A percentile compares a stretch with the other conserved stretches of the same genome.
Evolutionary conservation across 2,888 invertebrate genomes (phyloP).

Genomic region (Lochmaea capreae): DNA sequence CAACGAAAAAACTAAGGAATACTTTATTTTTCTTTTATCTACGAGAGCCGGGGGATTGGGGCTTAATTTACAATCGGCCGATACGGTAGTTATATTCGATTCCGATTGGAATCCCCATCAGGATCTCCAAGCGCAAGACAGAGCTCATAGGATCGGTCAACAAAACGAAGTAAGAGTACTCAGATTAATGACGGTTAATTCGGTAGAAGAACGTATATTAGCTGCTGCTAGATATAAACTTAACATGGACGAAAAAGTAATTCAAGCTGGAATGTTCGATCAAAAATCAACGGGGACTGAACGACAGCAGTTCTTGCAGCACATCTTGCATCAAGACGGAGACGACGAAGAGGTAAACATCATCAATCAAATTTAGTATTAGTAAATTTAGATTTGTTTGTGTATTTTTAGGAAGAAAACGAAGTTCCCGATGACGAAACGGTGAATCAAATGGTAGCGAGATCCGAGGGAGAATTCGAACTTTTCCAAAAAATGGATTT

Average conservation of each 20-base stretch:
- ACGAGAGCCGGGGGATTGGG: constrained; percentile 98
- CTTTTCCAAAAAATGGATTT: constrained; percentile 92
- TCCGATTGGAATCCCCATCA: constrained; percentile 99
- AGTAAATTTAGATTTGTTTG: neutral
- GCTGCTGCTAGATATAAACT: constrained; percentile 98
- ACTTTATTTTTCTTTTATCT: constrained; percentile 95
- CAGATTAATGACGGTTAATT: constrained; percentile 97
- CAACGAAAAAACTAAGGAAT: constrained; percentile 89
- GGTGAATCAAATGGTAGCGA: constrained; percentile 98
- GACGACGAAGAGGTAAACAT: constrained; percentile 81
- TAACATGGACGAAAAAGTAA: constrained; percentile 99
- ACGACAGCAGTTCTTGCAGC: constrained; percentile 94
- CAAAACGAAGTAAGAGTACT: constrained; percentile 97
- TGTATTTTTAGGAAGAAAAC: constrained; percentile 70
- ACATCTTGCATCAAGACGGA: constrained; percentile 93
- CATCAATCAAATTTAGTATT: neutral
- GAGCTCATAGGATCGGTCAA: constrained; percentile 99
- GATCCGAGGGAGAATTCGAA: constrained; percentile 95
- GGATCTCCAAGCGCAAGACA: constrained; percentile 99
- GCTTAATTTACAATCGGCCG: constrained; percentile 97
- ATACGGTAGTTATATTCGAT: constrained; percentile 98
- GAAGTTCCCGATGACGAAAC: constrained; percentile 99
- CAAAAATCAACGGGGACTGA: constrained; percentile 98
- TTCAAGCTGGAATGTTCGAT: constrained; percentile 99
- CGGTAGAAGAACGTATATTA: constrained; percentile 97